These are phyloP conservation scores for Oligia latruncula DNA, from an alignment of 2,888 invertebrate species.

Conservation along the genomic window DNA sequence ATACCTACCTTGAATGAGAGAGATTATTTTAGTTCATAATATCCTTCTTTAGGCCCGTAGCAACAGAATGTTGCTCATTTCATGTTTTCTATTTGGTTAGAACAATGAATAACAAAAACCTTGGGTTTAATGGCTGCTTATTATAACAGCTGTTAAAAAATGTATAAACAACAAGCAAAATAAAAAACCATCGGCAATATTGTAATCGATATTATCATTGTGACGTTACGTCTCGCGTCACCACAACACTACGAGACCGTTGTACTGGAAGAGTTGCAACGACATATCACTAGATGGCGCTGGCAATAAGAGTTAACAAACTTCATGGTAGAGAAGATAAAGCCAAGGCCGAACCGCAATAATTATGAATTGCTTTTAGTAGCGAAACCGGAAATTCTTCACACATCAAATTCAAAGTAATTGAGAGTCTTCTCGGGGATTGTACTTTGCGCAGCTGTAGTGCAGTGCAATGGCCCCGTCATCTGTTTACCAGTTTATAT, in stretches of 20 bases:
- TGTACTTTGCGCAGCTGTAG: not conserved
- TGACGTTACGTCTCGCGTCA: not conserved
- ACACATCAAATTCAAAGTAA: not conserved
- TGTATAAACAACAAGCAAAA: not conserved
- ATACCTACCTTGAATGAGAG: not conserved
- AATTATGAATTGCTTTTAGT: slow-evolving; percentile 18
- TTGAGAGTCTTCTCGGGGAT: not conserved
- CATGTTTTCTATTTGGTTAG: not conserved
- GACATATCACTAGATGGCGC: slow-evolving; percentile 40
- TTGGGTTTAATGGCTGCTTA: not conserved
- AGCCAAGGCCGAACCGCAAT: slow-evolving; percentile 37
- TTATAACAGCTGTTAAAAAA: not conserved
- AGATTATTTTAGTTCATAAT: not conserved
- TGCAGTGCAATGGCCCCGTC: not conserved
- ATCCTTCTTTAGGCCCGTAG: not conserved
- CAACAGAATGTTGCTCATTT: not conserved
- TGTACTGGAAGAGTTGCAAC: slow-evolving; percentile 11
- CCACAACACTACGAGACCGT: not conserved
- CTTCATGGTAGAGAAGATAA: slow-evolving; percentile 36
- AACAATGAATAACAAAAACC: not conserved
- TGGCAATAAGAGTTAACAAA: not conserved
- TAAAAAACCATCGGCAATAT: no score
- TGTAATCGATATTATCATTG: not conserved
- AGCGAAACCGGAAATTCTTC: slow-evolving; percentile 25
- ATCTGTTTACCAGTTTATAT: not conserved